Evolutionary conservation across 2,888 invertebrate genomes (phyloP), one percentile per base, ranked within the genome.

Genomic region (Eupithecia abbreviata): DNA sequence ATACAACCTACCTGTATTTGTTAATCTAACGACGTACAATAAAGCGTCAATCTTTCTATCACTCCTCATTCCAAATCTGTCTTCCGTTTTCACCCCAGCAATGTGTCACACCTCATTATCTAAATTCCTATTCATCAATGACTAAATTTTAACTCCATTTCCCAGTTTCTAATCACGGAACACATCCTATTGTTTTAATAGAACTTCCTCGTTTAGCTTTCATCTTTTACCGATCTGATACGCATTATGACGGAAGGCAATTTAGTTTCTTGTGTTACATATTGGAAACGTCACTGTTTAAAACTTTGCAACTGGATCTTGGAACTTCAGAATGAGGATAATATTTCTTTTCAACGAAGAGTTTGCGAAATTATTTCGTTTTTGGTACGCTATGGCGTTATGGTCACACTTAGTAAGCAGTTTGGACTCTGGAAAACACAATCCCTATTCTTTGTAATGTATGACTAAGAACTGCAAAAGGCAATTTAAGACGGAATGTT

Each of bases 171-270:
- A 62, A 55, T 69, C 72, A 76, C 76, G 76, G 72, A 78, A 72
- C 71, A 58, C 73, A 78, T 78, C 69, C 76, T 78, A 76, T 78
- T 78, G 78, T 78, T 78, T 74, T 74, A 73, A 73, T 73, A 74
- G 65, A 74, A 72, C 77, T 80, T 79, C 80, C 80, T 77, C 75
- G 75, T 80, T 77, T 72, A 73, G 76, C 79, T 79, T 80, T 80
- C 78, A 77, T 82, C 80, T 75, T 74, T 80, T 77, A 82, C 77
- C 80, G 78, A 80, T 82, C 77, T 71, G 78, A 71, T 67, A 69
- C 76, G 76, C 74, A 49, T 78, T 55, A 76, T 74, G 65, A 75
- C 68, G 47, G 78, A 74, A 74, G 66, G 55, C 65, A 72, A 78
- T 78, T 74, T 66, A 65, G 51, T 76, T 76, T 71, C 73, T 73